These are phyloP conservation scores for Adelosebastes latens DNA, from an alignment of 2,797 vertebrate genomes.

Conservation along the genomic window DNA sequence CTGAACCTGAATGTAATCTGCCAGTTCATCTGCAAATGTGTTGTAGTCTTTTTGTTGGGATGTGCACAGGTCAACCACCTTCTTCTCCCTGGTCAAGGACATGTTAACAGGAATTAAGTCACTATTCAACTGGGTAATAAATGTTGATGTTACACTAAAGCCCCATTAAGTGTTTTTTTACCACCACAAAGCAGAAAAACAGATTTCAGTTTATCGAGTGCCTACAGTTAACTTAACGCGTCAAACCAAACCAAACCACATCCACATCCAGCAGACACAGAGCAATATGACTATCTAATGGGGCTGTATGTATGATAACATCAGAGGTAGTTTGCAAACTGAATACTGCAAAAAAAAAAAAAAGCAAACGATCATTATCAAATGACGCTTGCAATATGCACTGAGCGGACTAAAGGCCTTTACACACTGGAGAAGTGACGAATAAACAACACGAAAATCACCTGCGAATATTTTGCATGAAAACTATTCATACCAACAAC, in stretches of 20 bases:
- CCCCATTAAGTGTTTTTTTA: not conserved
- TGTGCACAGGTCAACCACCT: slow-evolving; percentile 79
- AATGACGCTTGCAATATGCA: not conserved
- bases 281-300: not conserved
- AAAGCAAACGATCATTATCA: not conserved
- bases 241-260: not conserved
- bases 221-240: not conserved
- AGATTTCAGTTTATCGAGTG: not conserved
- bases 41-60: slow-evolving; percentile 82
- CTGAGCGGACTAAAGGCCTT: not conserved
- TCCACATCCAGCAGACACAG: not conserved
- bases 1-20: slow-evolving; percentile 87
- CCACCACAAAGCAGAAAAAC: not conserved
- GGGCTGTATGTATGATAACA: not conserved
- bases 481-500: too few relatives aligned
- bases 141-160: not conserved
- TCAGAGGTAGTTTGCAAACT: not conserved
- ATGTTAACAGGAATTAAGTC: slow-evolving; percentile 9
- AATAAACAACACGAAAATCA: too few relatives aligned
- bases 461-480: too few relatives aligned
- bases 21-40: slow-evolving; percentile 88
- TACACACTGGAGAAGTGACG: too few relatives aligned
- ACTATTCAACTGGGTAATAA: not conserved
- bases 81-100: slow-evolving; percentile 81
- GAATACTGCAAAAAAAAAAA: too few relatives aligned